Percentiles rank a stretch among this genome's conserved stretches.
Evolutionary conservation across 1,140 invertebrate species (phyloP).

Genomic region (Drosophila tropicalis): DNA sequence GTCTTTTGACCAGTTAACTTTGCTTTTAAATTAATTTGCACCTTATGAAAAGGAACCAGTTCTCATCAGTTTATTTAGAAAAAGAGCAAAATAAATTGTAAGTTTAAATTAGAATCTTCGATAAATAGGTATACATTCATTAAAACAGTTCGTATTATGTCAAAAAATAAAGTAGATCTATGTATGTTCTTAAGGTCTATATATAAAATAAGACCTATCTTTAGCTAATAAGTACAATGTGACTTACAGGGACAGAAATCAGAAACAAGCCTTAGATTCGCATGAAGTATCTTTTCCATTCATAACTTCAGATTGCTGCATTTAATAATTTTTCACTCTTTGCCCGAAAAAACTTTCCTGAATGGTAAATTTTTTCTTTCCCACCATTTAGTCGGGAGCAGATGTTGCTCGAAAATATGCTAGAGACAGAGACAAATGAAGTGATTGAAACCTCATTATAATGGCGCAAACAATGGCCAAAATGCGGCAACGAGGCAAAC

Average conservation of each 20-base stretch:
- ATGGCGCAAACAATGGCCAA: constrained; percentile 49
- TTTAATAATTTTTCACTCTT: not conserved
- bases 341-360: not conserved
- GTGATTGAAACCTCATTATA: constrained; percentile 79
- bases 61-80: too few species aligned
- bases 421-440: constrained; percentile 76
- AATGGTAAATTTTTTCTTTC: not conserved
- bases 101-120: too few species aligned
- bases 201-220: too few species aligned
- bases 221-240: too few species aligned
- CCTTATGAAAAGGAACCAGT: too few species aligned
- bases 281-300: not conserved
- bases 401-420: constrained; percentile 51
- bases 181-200: too few species aligned
- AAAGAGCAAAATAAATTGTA: too few species aligned
- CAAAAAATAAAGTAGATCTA: too few species aligned
- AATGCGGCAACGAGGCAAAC: constrained; percentile 44
- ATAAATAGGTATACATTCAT: too few species aligned
- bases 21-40: too few species aligned
- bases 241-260: not conserved
- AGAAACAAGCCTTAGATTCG: not conserved
- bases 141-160: too few species aligned
- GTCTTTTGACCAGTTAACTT: too few species aligned
- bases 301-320: not conserved
- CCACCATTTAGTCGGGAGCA: constrained; percentile 5